Evolutionary conservation across 2,797 vertebrate species (phyloP).

Genomic region (Spinus olivaceus): DNA sequence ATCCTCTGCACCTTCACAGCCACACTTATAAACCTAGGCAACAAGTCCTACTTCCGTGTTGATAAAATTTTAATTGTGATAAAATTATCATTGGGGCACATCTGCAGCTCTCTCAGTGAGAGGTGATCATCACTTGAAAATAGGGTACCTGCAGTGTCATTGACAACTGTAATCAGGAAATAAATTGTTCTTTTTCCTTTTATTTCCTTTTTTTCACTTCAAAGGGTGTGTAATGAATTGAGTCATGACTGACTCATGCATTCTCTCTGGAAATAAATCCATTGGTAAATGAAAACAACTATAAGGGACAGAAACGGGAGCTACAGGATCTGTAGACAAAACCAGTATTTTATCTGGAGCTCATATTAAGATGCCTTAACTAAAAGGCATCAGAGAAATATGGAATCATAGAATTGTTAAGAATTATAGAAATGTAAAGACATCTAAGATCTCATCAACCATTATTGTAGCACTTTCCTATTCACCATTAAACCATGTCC

Average conservation of each 20-base stretch:
- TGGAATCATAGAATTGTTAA: accelerated
- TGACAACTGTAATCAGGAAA: conserved; percentile 6
- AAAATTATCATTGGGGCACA: background rate
- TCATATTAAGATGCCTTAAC: background rate
- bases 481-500: background rate
- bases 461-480: background rate
- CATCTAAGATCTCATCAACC: accelerated
- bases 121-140: background rate
- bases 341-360: background rate
- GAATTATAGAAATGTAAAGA: background rate
- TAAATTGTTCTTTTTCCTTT: background rate
- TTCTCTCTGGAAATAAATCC: background rate
- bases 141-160: background rate
- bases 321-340: background rate
- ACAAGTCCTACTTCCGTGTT: background rate
- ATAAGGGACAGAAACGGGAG: background rate
- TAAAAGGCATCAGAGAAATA: background rate
- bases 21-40: background rate
- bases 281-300: background rate
- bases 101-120: background rate
- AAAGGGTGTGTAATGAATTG: background rate
- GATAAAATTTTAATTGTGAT: background rate
- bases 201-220: background rate
- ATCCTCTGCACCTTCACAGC: background rate
- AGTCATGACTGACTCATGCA: background rate